Evolutionary conservation across 2,888 invertebrate genomes (phyloP).

Genomic region (Phrixothrix hirtus): DNA sequence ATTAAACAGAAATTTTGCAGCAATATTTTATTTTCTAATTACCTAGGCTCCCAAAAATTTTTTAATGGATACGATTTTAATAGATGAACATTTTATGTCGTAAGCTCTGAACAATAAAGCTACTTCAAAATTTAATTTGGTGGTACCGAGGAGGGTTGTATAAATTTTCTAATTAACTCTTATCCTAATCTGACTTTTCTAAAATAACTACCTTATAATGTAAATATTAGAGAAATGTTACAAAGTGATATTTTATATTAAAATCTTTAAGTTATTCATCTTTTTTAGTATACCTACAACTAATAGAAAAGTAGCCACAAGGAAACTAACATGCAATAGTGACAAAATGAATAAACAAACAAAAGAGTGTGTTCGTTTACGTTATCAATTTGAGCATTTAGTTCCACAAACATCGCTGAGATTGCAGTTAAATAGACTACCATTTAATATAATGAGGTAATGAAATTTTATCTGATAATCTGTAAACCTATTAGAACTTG

Average conservation of each 20-base stretch:
- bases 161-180: conserved; percentile 24
- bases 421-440: no score
- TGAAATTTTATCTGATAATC: conserved; percentile 11
- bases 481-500: conserved; percentile 22
- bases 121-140: conserved; percentile 17
- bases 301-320: background rate
- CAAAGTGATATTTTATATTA: no score
- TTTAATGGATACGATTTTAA: conserved; percentile 9
- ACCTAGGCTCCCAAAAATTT: background rate
- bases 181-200: conserved; percentile 18
- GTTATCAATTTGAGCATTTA: conserved; percentile 1
- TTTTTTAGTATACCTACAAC: no score
- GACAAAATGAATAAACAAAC: conserved; percentile 4
- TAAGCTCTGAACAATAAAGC: conserved; percentile 10
- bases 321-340: background rate
- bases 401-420: no score
- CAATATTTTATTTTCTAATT: conserved; percentile 13
- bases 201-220: conserved; percentile 2
- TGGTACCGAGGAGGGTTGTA: conserved; percentile 6
- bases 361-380: conserved; percentile 1
- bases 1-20: background rate
- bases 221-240: conserved; percentile 13
- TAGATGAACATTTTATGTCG: conserved; percentile 11
- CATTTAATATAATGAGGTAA: background rate
- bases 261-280: no score